Evolutionary conservation across 2,797 vertebrate species (phyloP).

Genomic region (Nannoperca australis): DNA sequence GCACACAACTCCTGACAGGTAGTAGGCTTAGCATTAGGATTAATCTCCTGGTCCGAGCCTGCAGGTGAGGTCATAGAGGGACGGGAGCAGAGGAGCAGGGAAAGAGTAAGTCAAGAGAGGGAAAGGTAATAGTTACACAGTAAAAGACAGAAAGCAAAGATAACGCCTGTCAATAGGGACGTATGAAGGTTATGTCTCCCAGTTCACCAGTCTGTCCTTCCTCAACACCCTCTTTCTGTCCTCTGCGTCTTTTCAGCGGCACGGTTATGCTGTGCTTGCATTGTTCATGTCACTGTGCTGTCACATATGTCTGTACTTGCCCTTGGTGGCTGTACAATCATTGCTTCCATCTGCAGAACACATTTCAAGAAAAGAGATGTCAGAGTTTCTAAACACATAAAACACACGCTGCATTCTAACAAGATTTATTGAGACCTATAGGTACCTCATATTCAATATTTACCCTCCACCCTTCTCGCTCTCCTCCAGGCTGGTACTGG

Average conservation of each 20-base stretch:
- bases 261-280: neutral
- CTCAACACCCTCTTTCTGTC: neutral
- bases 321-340: neutral
- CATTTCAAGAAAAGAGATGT: neutral
- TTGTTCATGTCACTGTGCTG: neutral
- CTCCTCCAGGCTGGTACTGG: conserved; percentile 92
- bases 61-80: conserved; percentile 62
- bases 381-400: neutral
- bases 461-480: neutral
- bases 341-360: neutral
- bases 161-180: neutral
- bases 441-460: neutral
- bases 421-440: neutral
- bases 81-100: neutral
- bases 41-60: conserved; percentile 72
- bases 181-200: neutral
- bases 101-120: neutral
- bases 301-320: neutral
- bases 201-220: neutral
- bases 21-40: conserved; percentile 82
- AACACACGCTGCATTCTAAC: neutral
- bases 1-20: conserved; percentile 83
- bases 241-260: neutral
- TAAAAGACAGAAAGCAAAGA: neutral
- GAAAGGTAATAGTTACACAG: conserved; percentile 27